phyloP scores from a whole-genome alignment of 1,140 invertebrate genomes.

The Spodoptera frugiperda region DNA sequence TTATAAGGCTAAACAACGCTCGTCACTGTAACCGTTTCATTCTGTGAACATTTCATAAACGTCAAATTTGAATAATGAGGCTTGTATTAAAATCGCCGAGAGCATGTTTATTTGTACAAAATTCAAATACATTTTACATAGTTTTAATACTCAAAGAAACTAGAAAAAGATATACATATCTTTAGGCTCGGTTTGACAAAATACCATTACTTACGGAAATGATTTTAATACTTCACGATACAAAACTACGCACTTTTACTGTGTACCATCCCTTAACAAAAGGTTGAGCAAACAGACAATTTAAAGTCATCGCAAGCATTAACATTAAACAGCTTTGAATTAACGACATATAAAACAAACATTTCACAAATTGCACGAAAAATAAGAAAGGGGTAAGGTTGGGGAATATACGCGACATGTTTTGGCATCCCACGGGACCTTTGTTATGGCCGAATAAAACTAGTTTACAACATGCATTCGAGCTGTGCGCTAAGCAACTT shows the following conservation, averaged over 20 bases:
- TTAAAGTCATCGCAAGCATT: background rate
- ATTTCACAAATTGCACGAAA: constrained; percentile 51
- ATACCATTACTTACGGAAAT: no score
- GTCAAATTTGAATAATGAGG: background rate
- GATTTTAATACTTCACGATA: no score
- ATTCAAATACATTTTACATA: no score
- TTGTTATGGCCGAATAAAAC: constrained; percentile 68
- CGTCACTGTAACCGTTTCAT: background rate
- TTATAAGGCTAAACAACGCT: no score
- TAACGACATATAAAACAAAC: constrained; percentile 52
- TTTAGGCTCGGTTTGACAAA: no score
- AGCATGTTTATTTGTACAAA: no score
- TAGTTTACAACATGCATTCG: constrained; percentile 59
- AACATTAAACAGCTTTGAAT: constrained; percentile 45
- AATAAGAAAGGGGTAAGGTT: constrained; percentile 47
- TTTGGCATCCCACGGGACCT: constrained; percentile 52
- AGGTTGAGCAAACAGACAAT: constrained; percentile 21
- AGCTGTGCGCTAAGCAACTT: constrained; percentile 60
- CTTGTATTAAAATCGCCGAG: no score
- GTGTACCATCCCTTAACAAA: background rate
- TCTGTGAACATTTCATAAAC: background rate
- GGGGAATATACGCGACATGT: constrained; percentile 52
- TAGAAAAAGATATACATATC: no score
- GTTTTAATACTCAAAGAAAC: no score
- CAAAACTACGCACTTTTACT: no score